Base-by-base conservation (phyloP, 2,797 vertebrate species). In the Dendrocincla fuliginosa region DNA sequence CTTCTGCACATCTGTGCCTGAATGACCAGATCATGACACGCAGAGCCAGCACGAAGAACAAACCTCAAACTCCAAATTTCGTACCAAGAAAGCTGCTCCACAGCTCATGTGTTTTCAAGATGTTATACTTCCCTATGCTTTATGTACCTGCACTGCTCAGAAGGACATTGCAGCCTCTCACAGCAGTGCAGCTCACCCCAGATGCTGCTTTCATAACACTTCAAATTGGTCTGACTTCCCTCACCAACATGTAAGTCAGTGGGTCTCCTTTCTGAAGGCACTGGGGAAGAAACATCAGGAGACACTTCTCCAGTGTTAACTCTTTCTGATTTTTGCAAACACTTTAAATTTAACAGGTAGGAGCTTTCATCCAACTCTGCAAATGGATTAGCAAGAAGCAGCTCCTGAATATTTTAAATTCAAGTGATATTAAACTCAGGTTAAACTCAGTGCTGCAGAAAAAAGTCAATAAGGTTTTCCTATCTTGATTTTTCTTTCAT, bases 381-480 rank as follows among this genome's bases (percentile, higher is more conserved):
- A 84, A 81, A 81, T 27, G 30, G 61, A 90, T 93, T 71, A 56
- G 63, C 61, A 79, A 73, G 60, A 22, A 75, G 71, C 39, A 78
- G 81, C 60, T 87, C 61, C 69, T 44, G 32, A 79, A 49, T 83
- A 74, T 73, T 94, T 96, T 93, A 87, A 79, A 93, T 84, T 70
- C 61, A 76, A 81, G 79, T 76, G 8, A 84, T 84, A 92, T 90
- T 87, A 92, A 92, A 81, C 50, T 91, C 60, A 61, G 78, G 76
- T 93, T 94, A 90, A 95, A 86, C 37, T 86, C 84, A 60, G 55
- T 77, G 70, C 80, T 68, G 81, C 69, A 88, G 74, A 91, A 91
- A 73, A 74, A 76, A 89, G 60, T 46, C 87, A 65, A 28, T 89
- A 86, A 74, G 35, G 13, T 53, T 79, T 91, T 65, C 84, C 56